Conservation (phyloP, 2,797 vertebrate genomes). For the Hapalemur alaotrensis region DNA sequence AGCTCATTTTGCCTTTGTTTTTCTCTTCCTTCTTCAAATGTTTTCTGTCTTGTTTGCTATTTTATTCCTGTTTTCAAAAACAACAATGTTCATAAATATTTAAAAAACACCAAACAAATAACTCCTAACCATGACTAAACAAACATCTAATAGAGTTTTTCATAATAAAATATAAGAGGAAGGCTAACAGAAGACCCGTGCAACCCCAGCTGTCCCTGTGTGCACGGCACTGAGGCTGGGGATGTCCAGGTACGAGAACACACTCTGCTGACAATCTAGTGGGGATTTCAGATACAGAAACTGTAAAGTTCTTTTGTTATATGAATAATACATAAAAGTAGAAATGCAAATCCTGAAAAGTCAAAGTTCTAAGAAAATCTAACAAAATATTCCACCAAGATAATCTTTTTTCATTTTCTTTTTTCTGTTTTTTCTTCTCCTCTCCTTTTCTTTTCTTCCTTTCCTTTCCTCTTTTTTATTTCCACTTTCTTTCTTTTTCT, state of each 20-base stretch:
- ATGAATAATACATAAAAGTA: neutral
- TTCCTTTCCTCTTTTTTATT: neutral
- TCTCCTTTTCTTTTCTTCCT: neutral
- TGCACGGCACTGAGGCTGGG: neutral
- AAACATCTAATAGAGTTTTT: neutral
- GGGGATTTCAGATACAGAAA: neutral
- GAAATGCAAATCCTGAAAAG: neutral
- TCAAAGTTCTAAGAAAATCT: neutral
- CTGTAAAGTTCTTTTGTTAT: neutral
- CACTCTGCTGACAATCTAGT: neutral
- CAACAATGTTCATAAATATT: neutral
- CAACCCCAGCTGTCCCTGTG: fast-evolving
- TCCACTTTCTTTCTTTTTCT: neutral
- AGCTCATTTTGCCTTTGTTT: neutral
- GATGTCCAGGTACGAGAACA: neutral
- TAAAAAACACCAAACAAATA: neutral
- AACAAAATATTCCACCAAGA: neutral
- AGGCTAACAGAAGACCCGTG: neutral
- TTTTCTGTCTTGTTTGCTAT: neutral
- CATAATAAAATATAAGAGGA: neutral
- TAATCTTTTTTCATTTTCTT: neutral
- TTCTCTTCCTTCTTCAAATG: neutral
- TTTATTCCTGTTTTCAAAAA: conserved; percentile 25
- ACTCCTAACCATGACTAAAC: neutral
- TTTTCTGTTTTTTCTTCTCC: neutral